Evolutionary conservation across 2,888 invertebrate genomes (phyloP).

Genomic region (Theodoxus fluviatilis): DNA sequence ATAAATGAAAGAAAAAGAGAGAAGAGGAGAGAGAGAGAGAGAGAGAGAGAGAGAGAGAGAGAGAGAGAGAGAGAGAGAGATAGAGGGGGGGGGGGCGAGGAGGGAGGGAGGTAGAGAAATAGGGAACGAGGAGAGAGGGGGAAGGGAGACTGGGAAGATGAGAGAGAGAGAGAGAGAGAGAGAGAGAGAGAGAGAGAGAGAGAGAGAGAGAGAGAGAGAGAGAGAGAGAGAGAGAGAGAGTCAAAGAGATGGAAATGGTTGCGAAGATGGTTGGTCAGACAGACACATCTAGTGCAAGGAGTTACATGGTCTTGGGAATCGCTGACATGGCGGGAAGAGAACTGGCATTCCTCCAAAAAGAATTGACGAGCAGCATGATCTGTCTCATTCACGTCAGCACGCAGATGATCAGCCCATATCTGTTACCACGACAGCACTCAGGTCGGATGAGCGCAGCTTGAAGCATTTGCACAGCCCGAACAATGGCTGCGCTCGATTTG

Average conservation of each 20-base stretch:
- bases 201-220: too few relatives aligned
- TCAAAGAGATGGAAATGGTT: neutral
- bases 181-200: neutral
- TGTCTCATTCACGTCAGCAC: too few relatives aligned
- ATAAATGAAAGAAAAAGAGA: neutral
- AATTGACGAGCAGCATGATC: too few relatives aligned
- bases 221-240: neutral
- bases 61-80: neutral
- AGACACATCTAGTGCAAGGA: too few relatives aligned
- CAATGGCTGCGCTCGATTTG: too few relatives aligned
- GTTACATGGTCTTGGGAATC: too few relatives aligned
- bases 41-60: conserved; percentile 11
- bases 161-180: neutral
- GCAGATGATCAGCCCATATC: too few relatives aligned
- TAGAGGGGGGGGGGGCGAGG: neutral
- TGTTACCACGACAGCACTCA: too few relatives aligned
- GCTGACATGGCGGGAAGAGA: too few relatives aligned
- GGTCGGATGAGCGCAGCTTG: too few relatives aligned
- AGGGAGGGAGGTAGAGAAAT: conserved; percentile 14
- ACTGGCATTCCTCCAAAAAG: too few relatives aligned
- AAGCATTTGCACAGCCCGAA: too few relatives aligned
- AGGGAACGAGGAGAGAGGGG: neutral
- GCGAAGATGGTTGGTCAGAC: neutral
- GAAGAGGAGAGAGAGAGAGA: neutral
- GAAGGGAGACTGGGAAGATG: neutral